Percentiles rank a stretch among this genome's conserved stretches.
phyloP scores from a whole-genome alignment of 2,797 vertebrate species.

The Phaenicophaeus curvirostris region DNA sequence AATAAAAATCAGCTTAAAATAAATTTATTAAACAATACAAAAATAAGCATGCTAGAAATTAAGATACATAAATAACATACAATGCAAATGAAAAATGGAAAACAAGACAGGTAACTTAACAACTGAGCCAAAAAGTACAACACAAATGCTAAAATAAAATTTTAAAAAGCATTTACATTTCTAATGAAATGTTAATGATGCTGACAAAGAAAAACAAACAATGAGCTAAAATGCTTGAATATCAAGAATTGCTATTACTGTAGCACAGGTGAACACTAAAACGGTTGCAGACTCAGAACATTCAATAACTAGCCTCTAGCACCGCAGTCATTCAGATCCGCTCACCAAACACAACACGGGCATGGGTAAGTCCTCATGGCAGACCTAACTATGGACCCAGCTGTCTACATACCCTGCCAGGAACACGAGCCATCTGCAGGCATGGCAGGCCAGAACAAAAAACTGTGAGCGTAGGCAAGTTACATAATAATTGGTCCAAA shows the following conservation, averaged over 20 bases:
- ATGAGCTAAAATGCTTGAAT: conserved; percentile 81
- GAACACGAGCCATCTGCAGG: not conserved
- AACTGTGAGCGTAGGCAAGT: not conserved
- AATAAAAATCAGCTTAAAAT: conserved; percentile 81
- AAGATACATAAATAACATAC: conserved; percentile 82
- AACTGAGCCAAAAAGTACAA: conserved; percentile 74
- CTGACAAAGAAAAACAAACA: conserved; percentile 59
- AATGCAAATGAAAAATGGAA: conserved; percentile 78
- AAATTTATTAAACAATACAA: conserved; percentile 86
- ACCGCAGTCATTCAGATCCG: not conserved
- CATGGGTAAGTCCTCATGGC: not conserved
- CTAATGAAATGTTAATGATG: conserved; percentile 81
- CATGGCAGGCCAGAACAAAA: not conserved
- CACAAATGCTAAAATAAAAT: conserved; percentile 78
- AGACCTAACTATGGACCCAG: not conserved
- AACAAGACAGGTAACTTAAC: conserved; percentile 70
- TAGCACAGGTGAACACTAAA: conserved; percentile 72
- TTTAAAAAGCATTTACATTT: conserved; percentile 79
- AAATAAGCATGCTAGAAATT: conserved; percentile 77
- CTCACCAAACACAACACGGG: not conserved
- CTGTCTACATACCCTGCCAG: not conserved
- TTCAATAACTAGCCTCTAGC: not conserved
- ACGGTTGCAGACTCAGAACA: conserved; percentile 60
- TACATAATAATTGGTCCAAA: not conserved
- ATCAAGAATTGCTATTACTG: conserved; percentile 78